phyloP scores from a whole-genome alignment of 1,140 invertebrate genomes.

The Cydia pomonella region DNA sequence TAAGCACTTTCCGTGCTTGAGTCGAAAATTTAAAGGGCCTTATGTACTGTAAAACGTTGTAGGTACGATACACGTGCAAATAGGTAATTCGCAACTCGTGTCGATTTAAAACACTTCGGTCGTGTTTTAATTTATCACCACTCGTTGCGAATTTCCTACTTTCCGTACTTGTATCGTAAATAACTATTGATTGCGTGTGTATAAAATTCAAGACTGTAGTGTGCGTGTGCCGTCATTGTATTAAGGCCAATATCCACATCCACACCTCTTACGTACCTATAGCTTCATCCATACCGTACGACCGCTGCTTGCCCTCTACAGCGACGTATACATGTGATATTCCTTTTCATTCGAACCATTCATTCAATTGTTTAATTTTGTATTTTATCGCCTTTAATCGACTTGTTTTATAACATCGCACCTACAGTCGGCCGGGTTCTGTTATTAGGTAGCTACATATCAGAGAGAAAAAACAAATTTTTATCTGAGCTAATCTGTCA shows the following conservation, averaged over 20 bases:
- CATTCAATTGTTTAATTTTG: slow-evolving; percentile 11
- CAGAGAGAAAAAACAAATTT: background rate
- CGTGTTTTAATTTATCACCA: too few species aligned
- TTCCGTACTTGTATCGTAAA: too few species aligned
- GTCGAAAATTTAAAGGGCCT: too few species aligned
- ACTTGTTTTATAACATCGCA: background rate
- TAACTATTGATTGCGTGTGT: background rate
- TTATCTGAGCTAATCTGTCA: background rate
- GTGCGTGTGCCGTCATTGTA: slow-evolving; percentile 15
- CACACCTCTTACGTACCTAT: slow-evolving; percentile 13
- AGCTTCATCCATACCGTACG: background rate
- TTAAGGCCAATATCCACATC: slow-evolving; percentile 30
- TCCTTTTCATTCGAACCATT: slow-evolving; percentile 2
- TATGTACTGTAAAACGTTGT: too few species aligned
- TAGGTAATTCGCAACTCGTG: too few species aligned
- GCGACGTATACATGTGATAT: background rate
- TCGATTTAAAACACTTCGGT: too few species aligned
- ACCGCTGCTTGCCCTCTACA: slow-evolving; percentile 44
- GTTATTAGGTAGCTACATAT: slow-evolving; percentile 12
- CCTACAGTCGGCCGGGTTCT: background rate
- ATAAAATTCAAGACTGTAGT: slow-evolving; percentile 1
- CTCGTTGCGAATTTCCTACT: too few species aligned
- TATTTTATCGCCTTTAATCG: slow-evolving; percentile 7
- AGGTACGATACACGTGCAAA: too few species aligned
- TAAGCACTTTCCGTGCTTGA: too few species aligned